Evolutionary conservation across 2,888 invertebrate genomes (phyloP), one percentile per base, ranked within the genome.

Genomic region (Drosophila pseudotakahashii): DNA sequence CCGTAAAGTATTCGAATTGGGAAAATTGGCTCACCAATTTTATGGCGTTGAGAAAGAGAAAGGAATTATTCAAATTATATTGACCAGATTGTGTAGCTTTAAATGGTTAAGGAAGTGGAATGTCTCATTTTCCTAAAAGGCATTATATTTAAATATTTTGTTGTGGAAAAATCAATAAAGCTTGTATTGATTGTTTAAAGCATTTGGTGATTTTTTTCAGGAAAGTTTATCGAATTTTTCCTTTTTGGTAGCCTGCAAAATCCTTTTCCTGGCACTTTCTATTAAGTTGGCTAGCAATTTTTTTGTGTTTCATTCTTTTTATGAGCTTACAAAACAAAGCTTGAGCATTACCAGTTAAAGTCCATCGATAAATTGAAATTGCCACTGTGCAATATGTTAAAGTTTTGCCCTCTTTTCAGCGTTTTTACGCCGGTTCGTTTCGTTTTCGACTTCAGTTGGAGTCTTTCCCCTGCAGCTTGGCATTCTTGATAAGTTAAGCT

Each of bases 401-500:
- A 66, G 64, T 64, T 66, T 32, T 47, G 42, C 47, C 39, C 42
- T 34, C 45, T n/a, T 34, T 13, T 32, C 14, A 13, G 14, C 36
- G 34, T 39, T 19, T 36, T 55, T 14, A 19, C 44, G 7, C n/a
- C 44, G 26, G 13, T 26, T 10, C 41, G 32, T 32, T 64, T 26
- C 63, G 39, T 19, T 23, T 54, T 48, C 68, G 39, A 55, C 54
- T 47, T 30, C 34, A 51, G 39, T 57, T 57, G 32, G 37, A 42
- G 55, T 52, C 59, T 45, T 57, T 51, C 50, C 51, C 36, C 50
- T 52, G 64, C 70, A 54, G 54, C 50, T 37, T 64, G 54, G 66
- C 62, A 68, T 79, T 67, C 73, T 60, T 83, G 81, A 82, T 88
- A 88, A 81, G 77, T 82, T 83, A 75, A 78, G 71, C 83, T 88